A percentile compares a stretch with the other conserved stretches of the same genome.
Conservation (phyloP, 2,113 vertebrate species). For the Thalassarche chlororhynchos region DNA sequence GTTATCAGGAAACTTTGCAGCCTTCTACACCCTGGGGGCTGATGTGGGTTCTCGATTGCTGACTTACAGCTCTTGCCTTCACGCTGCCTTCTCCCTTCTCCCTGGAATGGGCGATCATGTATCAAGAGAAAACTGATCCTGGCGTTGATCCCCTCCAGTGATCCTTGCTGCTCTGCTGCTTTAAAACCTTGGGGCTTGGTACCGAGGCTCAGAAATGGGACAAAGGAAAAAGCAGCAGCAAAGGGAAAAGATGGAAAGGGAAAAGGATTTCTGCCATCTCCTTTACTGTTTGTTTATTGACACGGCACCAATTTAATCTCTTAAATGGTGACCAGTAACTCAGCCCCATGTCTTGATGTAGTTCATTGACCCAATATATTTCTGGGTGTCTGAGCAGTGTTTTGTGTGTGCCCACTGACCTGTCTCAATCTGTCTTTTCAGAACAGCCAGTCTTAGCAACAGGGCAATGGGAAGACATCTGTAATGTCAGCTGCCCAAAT, state of each 20-base stretch:
- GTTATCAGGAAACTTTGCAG: conserved; percentile 26
- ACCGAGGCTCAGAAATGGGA: neutral
- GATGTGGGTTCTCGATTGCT: conserved; percentile 20
- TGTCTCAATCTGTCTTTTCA: conserved; percentile 23
- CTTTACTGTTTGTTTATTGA: conserved; percentile 40
- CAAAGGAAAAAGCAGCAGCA: neutral
- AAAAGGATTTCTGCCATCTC: neutral
- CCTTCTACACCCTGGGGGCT: neutral
- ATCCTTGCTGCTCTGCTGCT: neutral
- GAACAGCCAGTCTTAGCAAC: conserved; percentile 5
- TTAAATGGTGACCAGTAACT: neutral
- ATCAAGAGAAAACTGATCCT: neutral
- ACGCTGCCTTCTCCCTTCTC: neutral
- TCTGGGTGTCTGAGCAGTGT: neutral
- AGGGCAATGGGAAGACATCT: neutral
- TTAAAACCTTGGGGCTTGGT: neutral
- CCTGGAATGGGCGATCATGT: neutral
- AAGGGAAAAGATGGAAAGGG: neutral
- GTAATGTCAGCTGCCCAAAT: conserved; percentile 41
- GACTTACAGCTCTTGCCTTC: neutral
- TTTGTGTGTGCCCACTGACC: conserved; percentile 39
- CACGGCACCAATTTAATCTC: neutral
- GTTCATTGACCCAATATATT: neutral
- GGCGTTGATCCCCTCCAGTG: neutral
- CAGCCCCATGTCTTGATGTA: neutral